These are phyloP conservation scores for Poecilia latipinna DNA, from an alignment of 2,113 vertebrate genomes.

Conservation along the genomic window DNA sequence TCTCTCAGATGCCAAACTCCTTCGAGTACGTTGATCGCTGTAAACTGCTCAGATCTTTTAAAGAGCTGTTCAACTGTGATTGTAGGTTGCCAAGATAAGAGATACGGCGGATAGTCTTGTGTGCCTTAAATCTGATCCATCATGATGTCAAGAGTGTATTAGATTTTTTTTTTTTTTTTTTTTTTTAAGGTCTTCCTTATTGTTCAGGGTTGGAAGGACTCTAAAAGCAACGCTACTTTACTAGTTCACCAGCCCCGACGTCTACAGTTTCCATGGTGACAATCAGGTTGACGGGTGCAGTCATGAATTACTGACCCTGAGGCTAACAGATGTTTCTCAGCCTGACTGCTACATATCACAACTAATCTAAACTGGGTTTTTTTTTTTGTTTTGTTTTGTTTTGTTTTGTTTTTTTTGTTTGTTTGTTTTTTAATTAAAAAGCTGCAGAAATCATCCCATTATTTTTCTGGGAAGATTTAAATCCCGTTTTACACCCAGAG, in stretches of 20 bases:
- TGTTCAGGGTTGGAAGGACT: constrained; percentile 22
- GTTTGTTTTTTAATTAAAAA: constrained; percentile 29
- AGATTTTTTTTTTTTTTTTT: no score
- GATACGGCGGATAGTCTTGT: constrained; percentile 17
- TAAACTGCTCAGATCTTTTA: constrained; percentile 17
- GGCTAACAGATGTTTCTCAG: constrained; percentile 13
- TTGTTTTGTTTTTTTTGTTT: not conserved
- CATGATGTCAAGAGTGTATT: constrained; percentile 22
- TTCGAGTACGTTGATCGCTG: constrained; percentile 62
- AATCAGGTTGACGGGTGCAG: constrained; percentile 55
- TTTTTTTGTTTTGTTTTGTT: not conserved
- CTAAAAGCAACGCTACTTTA: constrained; percentile 15
- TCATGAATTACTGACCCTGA: constrained; percentile 21
- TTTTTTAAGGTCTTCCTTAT: constrained; percentile 43
- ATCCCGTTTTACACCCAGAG: constrained; percentile 63
- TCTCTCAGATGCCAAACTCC: constrained; percentile 82
- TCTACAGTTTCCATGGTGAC: constrained; percentile 44
- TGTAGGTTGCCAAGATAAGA: constrained; percentile 46
- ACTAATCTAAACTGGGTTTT: constrained; percentile 9
- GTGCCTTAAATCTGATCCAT: constrained; percentile 76
- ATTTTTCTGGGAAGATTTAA: constrained; percentile 58
- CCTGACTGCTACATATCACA: constrained; percentile 12
- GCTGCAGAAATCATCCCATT: not conserved
- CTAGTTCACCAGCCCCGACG: constrained; percentile 6
- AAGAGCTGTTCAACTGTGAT: constrained; percentile 41